Conservation (phyloP, 92 coral and sea anemone genomes). For the Heteractis magnifica region DNA sequence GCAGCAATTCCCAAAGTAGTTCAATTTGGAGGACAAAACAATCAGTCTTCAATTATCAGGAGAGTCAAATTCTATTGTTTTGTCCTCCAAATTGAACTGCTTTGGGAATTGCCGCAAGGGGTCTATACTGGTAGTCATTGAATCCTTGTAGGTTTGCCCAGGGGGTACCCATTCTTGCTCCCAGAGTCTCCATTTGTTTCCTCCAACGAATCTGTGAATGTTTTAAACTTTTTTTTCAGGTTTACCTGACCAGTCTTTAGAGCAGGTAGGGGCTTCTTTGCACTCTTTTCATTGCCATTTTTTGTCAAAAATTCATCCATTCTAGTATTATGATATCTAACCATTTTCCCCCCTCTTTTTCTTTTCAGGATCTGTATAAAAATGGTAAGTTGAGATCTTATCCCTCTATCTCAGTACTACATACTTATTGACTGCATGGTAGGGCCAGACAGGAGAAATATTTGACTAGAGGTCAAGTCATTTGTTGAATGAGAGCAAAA, state of each 20-base stretch:
- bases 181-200: not conserved
- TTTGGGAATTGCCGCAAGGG: too few species aligned
- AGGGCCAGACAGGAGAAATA: too few species aligned
- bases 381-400: constrained; percentile 65
- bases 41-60: too few species aligned
- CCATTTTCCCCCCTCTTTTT: not conserved
- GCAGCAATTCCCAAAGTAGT: too few species aligned
- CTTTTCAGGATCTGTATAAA: constrained; percentile 71
- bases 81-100: too few species aligned
- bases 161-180: not conserved
- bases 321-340: not conserved
- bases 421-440: too few species aligned
- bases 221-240: not conserved
- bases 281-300: not conserved
- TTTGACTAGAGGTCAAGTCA: too few species aligned
- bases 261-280: not conserved
- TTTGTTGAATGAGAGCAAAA: too few species aligned
- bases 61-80: too few species aligned
- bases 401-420: not conserved
- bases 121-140: too few species aligned
- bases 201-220: not conserved
- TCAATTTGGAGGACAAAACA: too few species aligned
- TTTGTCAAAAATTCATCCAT: not conserved
- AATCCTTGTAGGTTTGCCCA: too few species aligned
- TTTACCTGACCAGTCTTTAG: constrained; percentile 1